Percentiles rank a stretch among this genome's conserved stretches.
Conservation (phyloP, 2,797 vertebrate genomes). For the Ciconia nigra region DNA sequence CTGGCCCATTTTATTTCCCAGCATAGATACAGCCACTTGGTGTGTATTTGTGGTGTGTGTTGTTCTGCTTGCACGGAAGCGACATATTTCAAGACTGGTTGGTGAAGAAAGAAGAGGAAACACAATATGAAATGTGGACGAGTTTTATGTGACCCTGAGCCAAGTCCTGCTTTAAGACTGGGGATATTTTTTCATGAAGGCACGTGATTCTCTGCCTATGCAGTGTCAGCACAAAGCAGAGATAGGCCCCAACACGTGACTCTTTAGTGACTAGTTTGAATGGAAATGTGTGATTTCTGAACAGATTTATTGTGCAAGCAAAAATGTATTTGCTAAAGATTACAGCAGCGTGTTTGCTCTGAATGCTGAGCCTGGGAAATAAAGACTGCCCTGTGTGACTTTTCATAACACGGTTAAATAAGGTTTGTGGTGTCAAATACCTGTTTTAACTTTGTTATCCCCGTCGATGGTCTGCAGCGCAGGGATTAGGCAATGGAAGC, state of each 20-base stretch:
- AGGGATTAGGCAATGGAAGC: background rate
- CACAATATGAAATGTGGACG: background rate
- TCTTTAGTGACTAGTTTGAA: slow-evolving; percentile 16
- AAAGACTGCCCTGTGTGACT: background rate
- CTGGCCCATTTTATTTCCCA: background rate
- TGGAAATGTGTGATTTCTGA: slow-evolving; percentile 46
- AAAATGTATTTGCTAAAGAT: slow-evolving; percentile 56
- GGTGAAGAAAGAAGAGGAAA: slow-evolving; percentile 4
- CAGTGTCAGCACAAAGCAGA: slow-evolving; percentile 31
- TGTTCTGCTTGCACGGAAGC: background rate
- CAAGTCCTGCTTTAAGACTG: background rate
- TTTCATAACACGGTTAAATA: background rate
- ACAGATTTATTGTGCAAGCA: slow-evolving; percentile 50
- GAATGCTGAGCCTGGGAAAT: slow-evolving; percentile 10
- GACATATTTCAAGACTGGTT: background rate
- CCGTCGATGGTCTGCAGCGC: background rate
- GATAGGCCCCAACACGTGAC: slow-evolving; percentile 38
- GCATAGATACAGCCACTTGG: background rate
- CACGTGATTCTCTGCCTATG: background rate
- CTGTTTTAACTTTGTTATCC: background rate
- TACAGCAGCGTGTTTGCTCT: background rate
- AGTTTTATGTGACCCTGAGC: background rate
- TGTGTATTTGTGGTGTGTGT: background rate
- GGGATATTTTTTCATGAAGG: slow-evolving; percentile 5
- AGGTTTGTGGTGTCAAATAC: background rate